Base-by-base conservation (phyloP, 1,140 invertebrate genomes). In the Popillia japonica region DNA sequence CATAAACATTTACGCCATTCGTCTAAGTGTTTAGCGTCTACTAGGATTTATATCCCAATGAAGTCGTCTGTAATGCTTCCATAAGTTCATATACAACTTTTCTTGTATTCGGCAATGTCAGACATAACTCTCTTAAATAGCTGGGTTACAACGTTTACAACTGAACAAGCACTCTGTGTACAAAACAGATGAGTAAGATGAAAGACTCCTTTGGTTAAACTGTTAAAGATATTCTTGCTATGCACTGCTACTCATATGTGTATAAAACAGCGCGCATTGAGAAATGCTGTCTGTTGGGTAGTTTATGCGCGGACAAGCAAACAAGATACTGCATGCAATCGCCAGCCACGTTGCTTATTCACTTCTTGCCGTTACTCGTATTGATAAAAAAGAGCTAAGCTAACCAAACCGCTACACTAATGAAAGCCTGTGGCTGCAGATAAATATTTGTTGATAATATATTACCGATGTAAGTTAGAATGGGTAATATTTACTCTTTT, bases 21-120 rank as follows among this genome's bases (percentile, higher is more conserved):
- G 48, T 55, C 48, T 55, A 55, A 55, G 48, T 55, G 48, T 55
- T 55, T 55, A 55, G 17, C 48, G 48, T 55, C 48, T 55, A 55
- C 48, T 55, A 55, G 14, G n/a, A 55, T 55, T 55, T 55, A 55
- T 55, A 55, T 55, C 48, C 48, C 48, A 55, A 55, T 55, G 48
- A 55, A 55, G 48, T 55, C 11, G 48, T 55, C 48, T n/a, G 48
- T n/a, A 55, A 55, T 55, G 48, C 48, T 55, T 55, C 48, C 48
- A 55, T 55, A 55, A 55, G 48, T 55, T 55, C 9, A 55, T 55
- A 55, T 55, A 55, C 48, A 55, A n/a, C 48, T n/a, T 55, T 55
- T 55, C 48, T 55, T 55, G 48, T 55, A 55, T 55, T 55, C 48
- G 48, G 48, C 17, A 55, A 55, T 14, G 48, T 55, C 48, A 55